A percentile compares a stretch with the other conserved stretches of the same genome.
Conservation (phyloP, 2,797 vertebrate genomes). For the Lepilemur ruficaudatus region DNA sequence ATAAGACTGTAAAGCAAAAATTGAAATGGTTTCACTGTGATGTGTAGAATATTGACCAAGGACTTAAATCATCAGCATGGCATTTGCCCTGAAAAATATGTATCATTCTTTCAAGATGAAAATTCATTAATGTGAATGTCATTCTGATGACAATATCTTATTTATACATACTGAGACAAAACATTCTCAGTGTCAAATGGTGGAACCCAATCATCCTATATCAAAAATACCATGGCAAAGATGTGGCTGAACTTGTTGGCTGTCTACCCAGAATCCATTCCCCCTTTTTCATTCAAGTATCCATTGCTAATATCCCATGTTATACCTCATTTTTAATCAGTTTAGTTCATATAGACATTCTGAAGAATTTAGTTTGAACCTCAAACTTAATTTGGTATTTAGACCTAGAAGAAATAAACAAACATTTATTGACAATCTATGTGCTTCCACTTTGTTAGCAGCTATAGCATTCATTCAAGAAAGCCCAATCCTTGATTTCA, state of each 20-base stretch:
- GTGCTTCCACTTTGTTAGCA: background rate
- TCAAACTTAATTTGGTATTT: conserved; percentile 36
- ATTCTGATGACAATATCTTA: background rate
- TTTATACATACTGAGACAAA: background rate
- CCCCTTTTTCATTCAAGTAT: background rate
- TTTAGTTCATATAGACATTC: background rate
- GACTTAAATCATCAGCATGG: background rate
- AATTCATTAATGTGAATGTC: background rate
- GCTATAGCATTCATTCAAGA: background rate
- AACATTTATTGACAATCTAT: background rate
- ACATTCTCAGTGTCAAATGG: background rate
- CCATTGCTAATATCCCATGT: background rate
- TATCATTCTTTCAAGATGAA: background rate
- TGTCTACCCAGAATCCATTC: background rate
- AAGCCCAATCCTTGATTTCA: background rate
- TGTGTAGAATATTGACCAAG: background rate
- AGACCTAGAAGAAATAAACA: background rate
- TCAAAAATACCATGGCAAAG: background rate
- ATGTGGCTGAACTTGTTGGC: background rate
- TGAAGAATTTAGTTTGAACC: conserved; percentile 26
- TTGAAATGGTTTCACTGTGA: background rate
- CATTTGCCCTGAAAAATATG: background rate
- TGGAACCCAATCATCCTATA: background rate
- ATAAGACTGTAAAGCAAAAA: conserved; percentile 12
- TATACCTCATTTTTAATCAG: background rate